Conservation (phyloP, 2,113 vertebrate genomes). For the Lepus europaeus region DNA sequence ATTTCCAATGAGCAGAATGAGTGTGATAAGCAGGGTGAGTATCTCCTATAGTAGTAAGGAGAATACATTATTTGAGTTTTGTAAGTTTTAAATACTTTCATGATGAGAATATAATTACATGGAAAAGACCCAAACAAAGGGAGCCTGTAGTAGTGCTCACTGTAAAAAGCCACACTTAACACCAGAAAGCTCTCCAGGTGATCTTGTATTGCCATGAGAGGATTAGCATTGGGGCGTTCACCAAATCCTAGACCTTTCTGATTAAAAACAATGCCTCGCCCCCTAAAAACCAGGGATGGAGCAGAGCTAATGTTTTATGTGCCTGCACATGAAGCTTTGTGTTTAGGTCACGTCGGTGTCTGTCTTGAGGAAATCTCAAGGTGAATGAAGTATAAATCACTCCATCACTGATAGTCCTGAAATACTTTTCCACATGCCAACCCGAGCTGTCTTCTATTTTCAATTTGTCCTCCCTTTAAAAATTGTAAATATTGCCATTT, state of each 20-base stretch:
- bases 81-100: neutral
- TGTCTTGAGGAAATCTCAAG: neutral
- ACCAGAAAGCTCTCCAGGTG: neutral
- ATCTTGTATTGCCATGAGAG: neutral
- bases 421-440: neutral
- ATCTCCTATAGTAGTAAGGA: neutral
- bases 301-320: neutral
- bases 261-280: neutral
- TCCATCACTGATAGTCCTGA: neutral
- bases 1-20: neutral
- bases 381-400: neutral
- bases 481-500: neutral
- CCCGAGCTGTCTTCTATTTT: neutral
- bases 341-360: neutral
- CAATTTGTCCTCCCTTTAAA: neutral
- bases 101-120: constrained; percentile 31
- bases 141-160: neutral
- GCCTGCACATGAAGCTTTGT: neutral
- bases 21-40: neutral
- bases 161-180: neutral
- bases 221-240: neutral
- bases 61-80: neutral
- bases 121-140: neutral
- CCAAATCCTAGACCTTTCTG: neutral
- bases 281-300: neutral